These are phyloP conservation scores for Menura novaehollandiae DNA, from an alignment of 2,113 vertebrate species.

Conservation along the genomic window DNA sequence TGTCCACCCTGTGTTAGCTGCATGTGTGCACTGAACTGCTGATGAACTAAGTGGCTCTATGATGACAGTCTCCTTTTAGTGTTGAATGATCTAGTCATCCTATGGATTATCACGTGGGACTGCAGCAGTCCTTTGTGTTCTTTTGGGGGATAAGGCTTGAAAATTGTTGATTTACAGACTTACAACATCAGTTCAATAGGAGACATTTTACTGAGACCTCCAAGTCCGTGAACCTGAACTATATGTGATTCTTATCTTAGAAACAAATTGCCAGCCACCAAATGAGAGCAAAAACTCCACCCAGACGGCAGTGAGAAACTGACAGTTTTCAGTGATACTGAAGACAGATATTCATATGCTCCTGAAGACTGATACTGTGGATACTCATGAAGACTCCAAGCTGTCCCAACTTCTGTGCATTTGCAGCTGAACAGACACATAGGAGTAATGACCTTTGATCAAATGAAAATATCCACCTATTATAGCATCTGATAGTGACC, in stretches of 20 bases:
- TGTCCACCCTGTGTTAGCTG: neutral
- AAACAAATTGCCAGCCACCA: neutral
- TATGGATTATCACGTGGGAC: neutral
- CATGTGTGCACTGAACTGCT: neutral
- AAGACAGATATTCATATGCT: neutral
- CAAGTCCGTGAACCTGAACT: neutral
- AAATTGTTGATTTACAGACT: neutral
- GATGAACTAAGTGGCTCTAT: neutral
- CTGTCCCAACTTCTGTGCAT: neutral
- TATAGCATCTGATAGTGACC: neutral
- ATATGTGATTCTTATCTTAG: neutral
- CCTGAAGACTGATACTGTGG: neutral
- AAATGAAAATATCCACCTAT: neutral
- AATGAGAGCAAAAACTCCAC: neutral
- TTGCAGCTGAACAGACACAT: neutral
- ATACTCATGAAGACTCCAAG: accelerated
- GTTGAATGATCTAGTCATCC: neutral
- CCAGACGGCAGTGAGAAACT: neutral
- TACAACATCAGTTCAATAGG: neutral
- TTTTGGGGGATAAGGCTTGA: neutral
- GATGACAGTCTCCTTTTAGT: neutral
- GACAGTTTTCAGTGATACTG: neutral
- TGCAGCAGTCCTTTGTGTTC: neutral
- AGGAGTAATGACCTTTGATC: neutral
- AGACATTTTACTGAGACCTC: neutral